Base-by-base conservation (phyloP, 2,888 invertebrate species). In the Phyllotreta cruciferae region DNA sequence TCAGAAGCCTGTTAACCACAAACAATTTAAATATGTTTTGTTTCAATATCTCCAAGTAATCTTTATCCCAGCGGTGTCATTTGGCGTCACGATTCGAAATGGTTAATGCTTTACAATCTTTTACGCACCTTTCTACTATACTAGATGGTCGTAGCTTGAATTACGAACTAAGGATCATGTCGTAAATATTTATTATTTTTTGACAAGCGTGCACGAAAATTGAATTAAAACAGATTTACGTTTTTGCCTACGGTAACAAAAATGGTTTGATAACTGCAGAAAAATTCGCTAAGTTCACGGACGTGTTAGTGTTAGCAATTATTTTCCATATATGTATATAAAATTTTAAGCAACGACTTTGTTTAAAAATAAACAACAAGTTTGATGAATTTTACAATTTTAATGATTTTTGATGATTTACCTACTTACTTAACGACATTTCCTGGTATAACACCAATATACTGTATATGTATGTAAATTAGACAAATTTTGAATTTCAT, bases 11-110 rank as follows among this genome's bases (percentile, higher is more conserved):
- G 72, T 74, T 74, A 75, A 73, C 70, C 58, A 67, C 69, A 67
- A 70, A 66, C 65, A 67, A 71, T 73, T 74, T 73, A 70, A 73
- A 74, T 73, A 68, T 70, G 72, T 73, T 73, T 74, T 75, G 73
- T 74, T 73, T 73, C 71, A 73, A 74, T 73, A 73, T 72, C 73
- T 71, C 54, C 56, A 63, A 65, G 66, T 72, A 70, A 72, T 73
- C 69, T 68, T 70, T 70, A 72, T 71, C 70, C 62, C 62, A 60
- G 62, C 64, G 63, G 68, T 71, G 68, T 66, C 67, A 68, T 69
- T 66, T 65, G 64, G 60, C 64, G 66, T 68, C 71, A 71, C 69
- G 68, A 69, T 54, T 66, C 45, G 53, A 60, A 42, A 63, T 61
- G 60, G 42, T 45, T 60, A 56, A 55, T 44, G 54, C 62, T 38